A percentile compares a stretch with the other conserved stretches of the same genome.
Evolutionary conservation across 2,797 vertebrate genomes (phyloP).

Genomic region (Channa striata): DNA sequence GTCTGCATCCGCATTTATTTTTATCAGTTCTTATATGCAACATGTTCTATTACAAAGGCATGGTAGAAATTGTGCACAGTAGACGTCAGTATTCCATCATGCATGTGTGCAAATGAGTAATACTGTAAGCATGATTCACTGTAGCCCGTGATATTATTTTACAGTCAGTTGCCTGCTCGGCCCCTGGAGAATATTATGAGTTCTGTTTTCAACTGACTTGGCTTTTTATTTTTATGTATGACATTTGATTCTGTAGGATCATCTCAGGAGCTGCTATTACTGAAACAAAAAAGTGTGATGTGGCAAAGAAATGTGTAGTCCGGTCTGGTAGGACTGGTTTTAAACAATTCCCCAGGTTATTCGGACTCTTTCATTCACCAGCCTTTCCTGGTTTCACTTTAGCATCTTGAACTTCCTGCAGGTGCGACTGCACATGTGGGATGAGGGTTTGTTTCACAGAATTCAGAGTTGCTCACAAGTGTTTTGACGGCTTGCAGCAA

Average conservation of each 20-base stretch:
- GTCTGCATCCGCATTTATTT: constrained; percentile 29
- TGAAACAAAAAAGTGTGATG: neutral
- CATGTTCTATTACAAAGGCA: neutral
- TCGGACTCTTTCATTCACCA: neutral
- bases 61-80: neutral
- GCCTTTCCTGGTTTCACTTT: neutral
- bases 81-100: neutral
- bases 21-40: neutral
- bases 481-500: too few species aligned
- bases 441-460: neutral
- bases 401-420: neutral
- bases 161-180: constrained; percentile 46
- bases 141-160: constrained; percentile 46
- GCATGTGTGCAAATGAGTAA: neutral
- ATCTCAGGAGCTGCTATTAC: neutral
- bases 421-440: neutral
- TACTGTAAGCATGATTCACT: constrained; percentile 40
- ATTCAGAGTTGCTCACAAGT: neutral
- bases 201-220: neutral
- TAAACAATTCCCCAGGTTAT: neutral
- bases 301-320: neutral
- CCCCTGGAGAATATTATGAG: neutral
- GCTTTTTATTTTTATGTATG: neutral
- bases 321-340: neutral
- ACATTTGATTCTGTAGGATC: neutral